phyloP scores from a whole-genome alignment of 1,140 invertebrate species.

The Vanessa atalanta region DNA sequence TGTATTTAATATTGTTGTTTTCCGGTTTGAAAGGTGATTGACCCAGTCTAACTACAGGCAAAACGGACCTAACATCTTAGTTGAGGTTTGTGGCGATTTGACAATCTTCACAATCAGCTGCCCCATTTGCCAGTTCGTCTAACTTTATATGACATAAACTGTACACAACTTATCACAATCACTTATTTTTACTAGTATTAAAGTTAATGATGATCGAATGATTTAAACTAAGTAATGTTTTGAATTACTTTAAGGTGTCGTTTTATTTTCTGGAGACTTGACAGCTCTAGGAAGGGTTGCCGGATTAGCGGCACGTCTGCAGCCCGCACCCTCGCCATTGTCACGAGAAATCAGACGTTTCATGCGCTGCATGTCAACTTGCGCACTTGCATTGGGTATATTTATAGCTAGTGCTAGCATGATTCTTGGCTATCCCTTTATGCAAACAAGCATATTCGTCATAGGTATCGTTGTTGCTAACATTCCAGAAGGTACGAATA shows the following conservation, averaged over 20 bases:
- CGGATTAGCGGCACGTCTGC: conserved; percentile 61
- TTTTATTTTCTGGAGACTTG: conserved; percentile 69
- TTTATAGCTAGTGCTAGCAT: conserved; percentile 60
- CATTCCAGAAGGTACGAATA: conserved; percentile 64
- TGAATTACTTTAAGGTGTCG: conserved; percentile 54
- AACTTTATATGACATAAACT: no score
- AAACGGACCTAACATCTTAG: no score
- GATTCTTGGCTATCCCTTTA: conserved; percentile 65
- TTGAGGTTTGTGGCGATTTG: no score
- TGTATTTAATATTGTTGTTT: no score
- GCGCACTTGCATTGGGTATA: conserved; percentile 59
- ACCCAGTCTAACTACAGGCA: no score
- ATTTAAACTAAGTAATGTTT: neutral
- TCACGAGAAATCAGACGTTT: conserved; percentile 59
- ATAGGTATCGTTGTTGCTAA: conserved; percentile 74
- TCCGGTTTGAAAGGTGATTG: no score
- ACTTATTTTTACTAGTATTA: no score
- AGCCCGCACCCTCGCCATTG: conserved; percentile 65
- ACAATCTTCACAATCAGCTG: no score
- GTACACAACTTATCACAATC: no score
- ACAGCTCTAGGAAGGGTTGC: conserved; percentile 71
- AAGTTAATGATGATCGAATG: no score
- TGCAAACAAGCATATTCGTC: conserved; percentile 69
- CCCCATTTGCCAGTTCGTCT: no score
- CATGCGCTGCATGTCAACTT: conserved; percentile 65